phyloP scores from a whole-genome alignment of 2,888 invertebrate species.

The Tiphia femorata region DNA sequence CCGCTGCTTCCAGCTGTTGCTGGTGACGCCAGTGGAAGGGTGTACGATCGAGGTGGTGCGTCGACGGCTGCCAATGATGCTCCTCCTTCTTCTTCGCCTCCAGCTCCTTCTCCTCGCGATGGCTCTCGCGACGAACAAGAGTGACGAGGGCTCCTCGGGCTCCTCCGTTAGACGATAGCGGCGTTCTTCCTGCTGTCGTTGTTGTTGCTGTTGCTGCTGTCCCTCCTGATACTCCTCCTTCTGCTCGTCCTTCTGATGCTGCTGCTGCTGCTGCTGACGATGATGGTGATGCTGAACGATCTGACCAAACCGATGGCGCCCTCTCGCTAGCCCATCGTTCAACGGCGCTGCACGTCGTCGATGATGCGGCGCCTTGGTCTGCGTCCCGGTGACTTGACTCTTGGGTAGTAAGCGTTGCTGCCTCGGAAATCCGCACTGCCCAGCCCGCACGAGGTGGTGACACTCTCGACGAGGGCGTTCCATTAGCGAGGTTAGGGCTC shows the following conservation, averaged over 20 bases:
- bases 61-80: conserved; percentile 24
- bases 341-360: conserved; percentile 32
- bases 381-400: conserved; percentile 32
- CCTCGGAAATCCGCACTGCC: conserved; percentile 60
- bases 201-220: conserved; percentile 29
- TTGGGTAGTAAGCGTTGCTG: conserved; percentile 44
- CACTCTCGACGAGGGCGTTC: conserved; percentile 66
- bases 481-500: conserved; percentile 64
- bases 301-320: conserved; percentile 40
- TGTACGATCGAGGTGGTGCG: conserved; percentile 57
- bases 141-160: conserved; percentile 20
- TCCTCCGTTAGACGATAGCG: conserved; percentile 57
- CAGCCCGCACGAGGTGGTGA: conserved; percentile 66
- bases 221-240: conserved; percentile 16
- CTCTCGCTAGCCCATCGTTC: conserved; percentile 55
- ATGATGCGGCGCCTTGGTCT: too few relatives aligned
- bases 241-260: conserved; percentile 24
- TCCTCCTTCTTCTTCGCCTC: conserved; percentile 52
- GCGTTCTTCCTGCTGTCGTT: conserved; percentile 8
- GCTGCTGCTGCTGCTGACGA: conserved; percentile 37
- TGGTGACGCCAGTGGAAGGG: conserved; percentile 40
- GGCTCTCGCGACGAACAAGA: conserved; percentile 28
- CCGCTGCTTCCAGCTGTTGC: conserved; percentile 34
- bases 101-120: conserved; percentile 44
- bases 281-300: conserved; percentile 42